Evolutionary conservation across 2,888 invertebrate species (phyloP).

Genomic region (Amblyjoppa proteus): DNA sequence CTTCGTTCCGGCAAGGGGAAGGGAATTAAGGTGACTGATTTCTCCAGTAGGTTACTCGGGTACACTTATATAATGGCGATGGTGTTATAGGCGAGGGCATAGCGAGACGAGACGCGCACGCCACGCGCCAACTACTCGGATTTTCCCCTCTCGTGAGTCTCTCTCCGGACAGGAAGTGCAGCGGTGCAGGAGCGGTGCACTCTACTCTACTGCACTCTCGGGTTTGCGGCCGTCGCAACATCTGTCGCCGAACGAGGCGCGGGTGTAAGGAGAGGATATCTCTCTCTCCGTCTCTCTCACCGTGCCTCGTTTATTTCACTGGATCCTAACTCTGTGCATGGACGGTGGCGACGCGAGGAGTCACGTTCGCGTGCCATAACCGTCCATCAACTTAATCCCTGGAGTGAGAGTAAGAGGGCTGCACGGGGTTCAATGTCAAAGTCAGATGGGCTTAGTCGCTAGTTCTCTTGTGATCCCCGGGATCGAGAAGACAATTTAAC

Average conservation of each 20-base stretch:
- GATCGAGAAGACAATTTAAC: constrained; percentile 31
- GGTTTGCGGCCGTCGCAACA: constrained; percentile 64
- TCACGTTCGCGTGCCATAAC: constrained; percentile 74
- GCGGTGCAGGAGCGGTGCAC: constrained; percentile 53
- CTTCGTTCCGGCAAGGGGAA: not conserved
- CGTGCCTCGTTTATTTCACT: constrained; percentile 20
- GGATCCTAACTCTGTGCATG: constrained; percentile 49
- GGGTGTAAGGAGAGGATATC: constrained; percentile 36
- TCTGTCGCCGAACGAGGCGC: constrained; percentile 66
- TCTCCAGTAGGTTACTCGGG: constrained; percentile 66
- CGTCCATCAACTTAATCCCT: constrained; percentile 74
- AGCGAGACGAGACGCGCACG: constrained; percentile 48
- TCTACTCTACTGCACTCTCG: constrained; percentile 47
- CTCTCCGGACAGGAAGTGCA: constrained; percentile 67
- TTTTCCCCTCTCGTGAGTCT: constrained; percentile 49
- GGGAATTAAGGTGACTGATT: constrained; percentile 14
- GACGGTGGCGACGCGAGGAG: constrained; percentile 70
- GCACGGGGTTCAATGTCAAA: constrained; percentile 74
- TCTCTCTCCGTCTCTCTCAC: constrained; percentile 25
- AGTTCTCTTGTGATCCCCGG: not conserved
- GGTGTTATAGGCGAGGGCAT: constrained; percentile 39
- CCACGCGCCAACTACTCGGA: constrained; percentile 66
- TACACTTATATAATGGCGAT: constrained; percentile 53
- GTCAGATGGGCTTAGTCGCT: constrained; percentile 63
- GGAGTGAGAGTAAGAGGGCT: constrained; percentile 32